These are phyloP conservation scores for Recurvirostra avosetta DNA, from an alignment of 2,113 vertebrate genomes.

Conservation along the genomic window DNA sequence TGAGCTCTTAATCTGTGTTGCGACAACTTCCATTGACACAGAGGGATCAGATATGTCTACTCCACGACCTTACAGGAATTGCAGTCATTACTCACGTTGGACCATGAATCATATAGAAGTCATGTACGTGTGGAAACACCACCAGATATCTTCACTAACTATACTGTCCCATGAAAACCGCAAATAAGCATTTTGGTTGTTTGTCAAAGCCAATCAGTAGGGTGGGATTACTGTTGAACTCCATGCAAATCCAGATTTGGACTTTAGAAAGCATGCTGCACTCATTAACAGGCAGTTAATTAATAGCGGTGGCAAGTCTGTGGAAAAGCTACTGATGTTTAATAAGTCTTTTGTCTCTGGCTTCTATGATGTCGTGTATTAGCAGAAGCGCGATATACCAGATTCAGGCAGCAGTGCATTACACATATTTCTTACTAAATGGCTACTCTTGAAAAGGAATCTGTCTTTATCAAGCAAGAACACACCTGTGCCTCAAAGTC, in stretches of 20 bases:
- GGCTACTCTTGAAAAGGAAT: neutral
- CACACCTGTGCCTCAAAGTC: neutral
- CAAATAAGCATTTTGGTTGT: neutral
- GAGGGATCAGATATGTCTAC: fast-evolving
- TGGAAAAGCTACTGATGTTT: neutral
- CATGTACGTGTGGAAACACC: neutral
- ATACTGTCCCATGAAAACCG: neutral
- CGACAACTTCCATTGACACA: neutral
- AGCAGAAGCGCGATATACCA: fast-evolving
- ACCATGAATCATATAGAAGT: neutral
- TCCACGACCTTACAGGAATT: neutral
- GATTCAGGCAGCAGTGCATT: neutral
- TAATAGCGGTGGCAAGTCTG: neutral
- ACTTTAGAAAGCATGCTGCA: neutral
- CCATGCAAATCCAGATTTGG: neutral
- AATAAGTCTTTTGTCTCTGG: neutral
- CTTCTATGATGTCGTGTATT: neutral
- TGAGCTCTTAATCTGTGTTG: neutral
- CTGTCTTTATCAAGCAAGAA: neutral
- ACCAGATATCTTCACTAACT: neutral
- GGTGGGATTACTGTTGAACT: neutral
- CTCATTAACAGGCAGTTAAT: neutral
- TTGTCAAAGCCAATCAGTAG: neutral
- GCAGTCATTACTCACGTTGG: neutral
- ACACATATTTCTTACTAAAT: neutral